Base-by-base conservation (phyloP, 2,888 invertebrate species). In the Scelioninae gen. 1 region DNA sequence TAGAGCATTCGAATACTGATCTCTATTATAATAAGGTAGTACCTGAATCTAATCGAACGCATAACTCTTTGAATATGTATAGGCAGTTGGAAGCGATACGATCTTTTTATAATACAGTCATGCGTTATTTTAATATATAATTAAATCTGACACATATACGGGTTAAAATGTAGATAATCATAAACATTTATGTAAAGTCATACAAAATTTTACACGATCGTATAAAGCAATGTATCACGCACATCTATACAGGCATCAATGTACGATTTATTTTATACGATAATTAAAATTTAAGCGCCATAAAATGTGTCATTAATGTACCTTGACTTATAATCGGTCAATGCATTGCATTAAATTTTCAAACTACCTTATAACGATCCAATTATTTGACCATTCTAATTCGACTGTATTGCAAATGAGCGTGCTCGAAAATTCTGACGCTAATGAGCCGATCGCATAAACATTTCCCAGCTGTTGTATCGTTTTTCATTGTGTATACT, bases 101-200 rank as follows among this genome's bases (percentile, higher is more conserved):
- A 15, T 47, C 15, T 15, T 47, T 47, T 43, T 43, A 43, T 43
- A 47, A 47, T 15, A 29, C 32, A 10, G 16, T n/a, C 47, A n/a
- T 47, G 23, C 11, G 29, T 32, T 62, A 13, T 11, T 62, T 31
- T 47, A 47, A 62, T 47, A 62, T 62, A 13, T 32, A 62, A 62
- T 62, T 47, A 47, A 62, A 40, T 62, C 47, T 45, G 60, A 47
- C 62, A 62, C 47, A 47, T 32, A 62, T 62, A 16, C 53, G 10
- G n/a, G 0, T 43, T 5, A 23, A 23, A 60, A 60, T 29, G 9
- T 16, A 15, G 29, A 43, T 60, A n/a, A 23, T 9, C n/a, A n/a
- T 60, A 60, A 60, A 60, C 15, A 60, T 60, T 16, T 43, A 60
- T 60, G 60, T 8, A 40, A 58, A 40, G 32, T 47, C 47, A 16